Evolutionary conservation across 2,888 invertebrate species (phyloP).

Genomic region (Nomada fabriciana): DNA sequence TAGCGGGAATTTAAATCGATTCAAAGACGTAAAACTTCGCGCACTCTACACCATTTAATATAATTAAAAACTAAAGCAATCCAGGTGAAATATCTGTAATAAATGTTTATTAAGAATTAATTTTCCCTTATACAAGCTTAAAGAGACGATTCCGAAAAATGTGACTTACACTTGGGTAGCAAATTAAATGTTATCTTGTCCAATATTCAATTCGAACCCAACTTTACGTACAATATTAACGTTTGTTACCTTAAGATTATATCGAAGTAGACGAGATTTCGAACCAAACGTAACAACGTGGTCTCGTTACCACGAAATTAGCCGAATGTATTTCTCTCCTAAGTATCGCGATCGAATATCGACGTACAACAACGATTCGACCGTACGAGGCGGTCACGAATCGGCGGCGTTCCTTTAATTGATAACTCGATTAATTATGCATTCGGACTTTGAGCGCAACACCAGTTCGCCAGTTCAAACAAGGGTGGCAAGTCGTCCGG

Average conservation of each 20-base stretch:
- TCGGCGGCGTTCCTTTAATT: slow-evolving; percentile 70
- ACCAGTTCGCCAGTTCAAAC: slow-evolving; percentile 69
- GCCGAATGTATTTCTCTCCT: neutral
- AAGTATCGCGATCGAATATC: slow-evolving; percentile 7
- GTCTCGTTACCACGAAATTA: neutral
- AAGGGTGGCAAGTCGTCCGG: slow-evolving; percentile 71
- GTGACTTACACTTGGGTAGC: no score
- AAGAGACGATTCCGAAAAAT: no score
- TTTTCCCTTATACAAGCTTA: no score
- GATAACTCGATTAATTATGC: slow-evolving; percentile 75
- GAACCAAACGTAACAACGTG: neutral
- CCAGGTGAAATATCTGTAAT: no score
- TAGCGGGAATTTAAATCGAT: slow-evolving; percentile 21
- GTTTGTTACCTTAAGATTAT: neutral
- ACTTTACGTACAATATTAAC: neutral
- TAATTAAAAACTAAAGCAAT: neutral
- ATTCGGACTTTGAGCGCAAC: slow-evolving; percentile 71
- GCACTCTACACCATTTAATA: neutral
- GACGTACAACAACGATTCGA: slow-evolving; percentile 21
- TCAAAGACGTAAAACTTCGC: slow-evolving; percentile 10
- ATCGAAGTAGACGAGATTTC: neutral
- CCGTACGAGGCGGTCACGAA: slow-evolving; percentile 41
- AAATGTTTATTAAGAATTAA: no score
- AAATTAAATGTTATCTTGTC: no score
- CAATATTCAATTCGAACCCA: no score